phyloP scores from a whole-genome alignment of 1,140 invertebrate species.

The Holcopasites calliopsidis region DNA sequence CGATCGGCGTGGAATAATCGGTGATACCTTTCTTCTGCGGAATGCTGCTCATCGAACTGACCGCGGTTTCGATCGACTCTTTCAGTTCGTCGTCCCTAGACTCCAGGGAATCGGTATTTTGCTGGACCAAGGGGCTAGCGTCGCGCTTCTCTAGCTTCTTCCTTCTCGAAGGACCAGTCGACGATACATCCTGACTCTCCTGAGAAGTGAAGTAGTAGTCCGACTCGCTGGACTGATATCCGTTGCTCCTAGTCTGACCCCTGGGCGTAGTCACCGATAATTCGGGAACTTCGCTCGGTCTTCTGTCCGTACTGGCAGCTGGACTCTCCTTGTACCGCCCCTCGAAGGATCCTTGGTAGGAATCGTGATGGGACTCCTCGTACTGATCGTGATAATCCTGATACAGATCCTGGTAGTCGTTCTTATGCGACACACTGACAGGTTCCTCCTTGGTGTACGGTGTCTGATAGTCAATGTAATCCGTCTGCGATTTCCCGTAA shows the following conservation, averaged over 20 bases:
- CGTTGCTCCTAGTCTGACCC: constrained; percentile 72
- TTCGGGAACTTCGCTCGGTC: constrained; percentile 72
- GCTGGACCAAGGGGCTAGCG: constrained; percentile 74
- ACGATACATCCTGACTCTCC: constrained; percentile 65
- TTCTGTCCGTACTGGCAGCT: constrained; percentile 56
- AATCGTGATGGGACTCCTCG: constrained; percentile 70
- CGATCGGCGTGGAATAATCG: constrained; percentile 75
- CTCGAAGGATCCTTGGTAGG: constrained; percentile 70
- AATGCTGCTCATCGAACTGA: constrained; percentile 80
- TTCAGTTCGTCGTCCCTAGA: constrained; percentile 81
- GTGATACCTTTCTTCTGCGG: constrained; percentile 71
- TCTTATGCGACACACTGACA: constrained; percentile 56
- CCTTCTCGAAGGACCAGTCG: constrained; percentile 54
- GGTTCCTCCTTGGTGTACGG: constrained; percentile 68
- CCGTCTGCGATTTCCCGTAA: constrained; percentile 63
- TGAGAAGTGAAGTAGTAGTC: constrained; percentile 72
- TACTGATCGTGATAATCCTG: constrained; percentile 63
- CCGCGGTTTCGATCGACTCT: constrained; percentile 82
- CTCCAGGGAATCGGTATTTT: constrained; percentile 81
- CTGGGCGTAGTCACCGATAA: constrained; percentile 73
- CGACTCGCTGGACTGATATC: constrained; percentile 71
- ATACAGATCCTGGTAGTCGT: constrained; percentile 67
- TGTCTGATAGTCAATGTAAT: constrained; percentile 61
- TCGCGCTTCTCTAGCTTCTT: constrained; percentile 70
- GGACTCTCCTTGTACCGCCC: constrained; percentile 67